These are phyloP conservation scores for Otis tarda DNA, from an alignment of 2,113 vertebrate species.

Conservation along the genomic window DNA sequence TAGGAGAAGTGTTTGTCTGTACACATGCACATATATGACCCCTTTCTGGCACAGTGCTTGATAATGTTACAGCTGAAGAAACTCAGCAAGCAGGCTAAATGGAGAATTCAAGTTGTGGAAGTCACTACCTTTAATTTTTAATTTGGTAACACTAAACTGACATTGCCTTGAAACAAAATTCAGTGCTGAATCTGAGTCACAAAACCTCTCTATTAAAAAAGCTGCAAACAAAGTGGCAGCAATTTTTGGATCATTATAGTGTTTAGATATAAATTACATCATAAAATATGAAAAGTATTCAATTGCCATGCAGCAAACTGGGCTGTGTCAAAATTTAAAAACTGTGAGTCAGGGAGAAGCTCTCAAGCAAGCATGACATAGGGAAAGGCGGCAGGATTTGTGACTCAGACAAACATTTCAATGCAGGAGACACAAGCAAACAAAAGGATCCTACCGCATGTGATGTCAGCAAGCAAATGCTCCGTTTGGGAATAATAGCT, in stretches of 20 bases:
- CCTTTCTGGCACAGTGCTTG: not conserved
- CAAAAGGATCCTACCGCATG: slow-evolving; percentile 62
- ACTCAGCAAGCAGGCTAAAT: slow-evolving; percentile 46
- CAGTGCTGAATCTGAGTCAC: slow-evolving; percentile 10
- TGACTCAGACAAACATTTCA: slow-evolving; percentile 68
- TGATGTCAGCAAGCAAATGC: slow-evolving; percentile 68
- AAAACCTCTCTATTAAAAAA: not conserved
- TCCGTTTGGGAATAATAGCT: slow-evolving; percentile 62
- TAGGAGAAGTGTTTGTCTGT: slow-evolving; percentile 23
- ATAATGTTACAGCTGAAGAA: slow-evolving; percentile 30
- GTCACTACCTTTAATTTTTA: slow-evolving; percentile 55
- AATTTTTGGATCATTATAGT: not conserved
- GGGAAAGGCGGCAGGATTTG: slow-evolving; percentile 1
- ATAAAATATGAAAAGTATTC: slow-evolving; percentile 36
- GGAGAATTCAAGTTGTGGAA: slow-evolving; percentile 52
- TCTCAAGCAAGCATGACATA: slow-evolving; percentile 46
- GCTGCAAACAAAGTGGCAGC: not conserved
- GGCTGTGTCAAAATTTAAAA: slow-evolving; percentile 33
- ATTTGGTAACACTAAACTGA: slow-evolving; percentile 33
- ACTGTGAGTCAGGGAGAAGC: slow-evolving; percentile 52
- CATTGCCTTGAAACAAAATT: slow-evolving; percentile 37
- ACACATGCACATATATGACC: not conserved
- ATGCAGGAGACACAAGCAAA: slow-evolving; percentile 64
- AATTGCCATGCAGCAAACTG: slow-evolving; percentile 18
- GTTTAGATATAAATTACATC: slow-evolving; percentile 16